Base-by-base conservation (phyloP, 2,113 vertebrate genomes). In the Gobiocypris rarus region DNA sequence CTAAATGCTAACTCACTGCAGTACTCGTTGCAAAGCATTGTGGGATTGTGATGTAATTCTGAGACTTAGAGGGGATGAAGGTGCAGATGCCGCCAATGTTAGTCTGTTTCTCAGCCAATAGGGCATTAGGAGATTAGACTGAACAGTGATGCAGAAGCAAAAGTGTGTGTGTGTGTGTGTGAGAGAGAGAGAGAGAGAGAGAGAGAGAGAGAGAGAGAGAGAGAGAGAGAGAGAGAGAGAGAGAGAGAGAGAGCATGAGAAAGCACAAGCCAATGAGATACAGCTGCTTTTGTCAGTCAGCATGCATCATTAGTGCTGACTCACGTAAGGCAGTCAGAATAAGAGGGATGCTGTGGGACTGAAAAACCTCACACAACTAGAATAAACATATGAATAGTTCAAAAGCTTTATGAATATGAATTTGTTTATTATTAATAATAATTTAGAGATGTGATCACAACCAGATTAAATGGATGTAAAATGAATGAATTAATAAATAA, bases 181-280 rank as follows among this genome's bases (percentile, higher is more conserved):
- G 61, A 63, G 56, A 17, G 75, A 6, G 19, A 5, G 63, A 4
- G 79, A 15, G 81, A 3, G 50, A 54, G 71, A 67, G 22, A 82
- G 86, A n/a, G 86, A 79, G 77, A 59, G 86, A 14, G 61, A 85
- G 86, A 82, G 87, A 43, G 83, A 89, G 84, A 89, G 86, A 34
- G 9, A 56, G 26, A 48, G 71, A 73, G n/a, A n/a, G n/a, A n/a
- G n/a, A n/a, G n/a, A n/a, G n/a, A n/a, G n/a, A n/a, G n/a, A n/a
- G n/a, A n/a, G n/a, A n/a, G n/a, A n/a, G 73, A 28, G 74, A 28
- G 41, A 13, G 7, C 2, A 52, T 75, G 45, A 52, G 8, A 70
- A 75, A 48, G 79, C 15, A 4, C 45, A 69, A 79, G 58, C 69
- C 54, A 78, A 38, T 24, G 63, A 80, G 45, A 75, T 69, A 41